Evolutionary conservation across 2,113 vertebrate species (phyloP).

Genomic region (Empidonax alnorum): DNA sequence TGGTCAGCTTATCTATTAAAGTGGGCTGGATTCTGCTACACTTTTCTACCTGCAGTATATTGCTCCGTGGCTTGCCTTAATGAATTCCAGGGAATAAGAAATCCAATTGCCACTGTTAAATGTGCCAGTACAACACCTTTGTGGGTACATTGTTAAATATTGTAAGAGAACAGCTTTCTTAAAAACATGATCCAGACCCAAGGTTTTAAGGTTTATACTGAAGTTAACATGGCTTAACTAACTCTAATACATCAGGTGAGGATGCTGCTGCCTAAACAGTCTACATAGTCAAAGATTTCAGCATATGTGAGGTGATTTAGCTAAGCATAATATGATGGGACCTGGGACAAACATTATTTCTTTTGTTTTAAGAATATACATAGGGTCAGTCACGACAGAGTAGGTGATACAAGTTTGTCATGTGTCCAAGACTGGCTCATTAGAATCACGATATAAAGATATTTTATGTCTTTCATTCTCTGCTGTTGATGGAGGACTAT

Average conservation of each 20-base stretch:
- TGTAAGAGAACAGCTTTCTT: background rate
- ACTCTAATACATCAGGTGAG: background rate
- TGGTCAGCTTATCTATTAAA: background rate
- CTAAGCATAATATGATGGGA: background rate
- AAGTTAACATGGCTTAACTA: background rate
- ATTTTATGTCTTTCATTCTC: background rate
- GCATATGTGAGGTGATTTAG: background rate
- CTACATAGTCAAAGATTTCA: background rate
- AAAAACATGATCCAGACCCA: background rate
- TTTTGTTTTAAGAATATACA: background rate
- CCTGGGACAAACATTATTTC: background rate
- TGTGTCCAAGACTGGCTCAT: background rate
- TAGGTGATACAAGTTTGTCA: background rate
- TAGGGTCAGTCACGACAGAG: background rate
- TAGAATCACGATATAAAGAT: background rate
- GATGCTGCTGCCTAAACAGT: background rate
- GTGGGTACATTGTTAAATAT: accelerated
- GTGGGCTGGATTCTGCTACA: background rate
- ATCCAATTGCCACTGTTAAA: background rate
- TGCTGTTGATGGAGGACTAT: background rate
- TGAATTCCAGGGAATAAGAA: background rate
- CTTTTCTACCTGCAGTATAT: background rate
- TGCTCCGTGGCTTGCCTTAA: background rate
- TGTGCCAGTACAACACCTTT: background rate
- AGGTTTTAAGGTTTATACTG: background rate